A percentile compares a stretch with the other conserved stretches of the same genome.
Evolutionary conservation across 1,140 invertebrate genomes (phyloP).

Genomic region (Atta texana): DNA sequence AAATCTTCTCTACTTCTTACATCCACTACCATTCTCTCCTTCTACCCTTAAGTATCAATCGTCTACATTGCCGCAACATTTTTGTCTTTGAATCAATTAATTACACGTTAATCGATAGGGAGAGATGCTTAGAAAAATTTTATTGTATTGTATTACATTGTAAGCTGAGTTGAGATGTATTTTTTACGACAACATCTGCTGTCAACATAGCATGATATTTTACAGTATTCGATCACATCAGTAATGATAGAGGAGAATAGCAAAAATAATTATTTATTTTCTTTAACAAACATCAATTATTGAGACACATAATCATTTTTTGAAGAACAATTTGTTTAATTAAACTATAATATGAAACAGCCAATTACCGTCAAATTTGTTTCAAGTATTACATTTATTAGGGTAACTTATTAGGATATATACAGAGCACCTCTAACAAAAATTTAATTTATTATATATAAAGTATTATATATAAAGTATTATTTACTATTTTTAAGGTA

Average conservation of each 20-base stretch:
- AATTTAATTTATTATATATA: too few species aligned
- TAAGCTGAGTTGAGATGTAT: neutral
- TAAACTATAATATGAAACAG: too few species aligned
- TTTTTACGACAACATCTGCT: neutral
- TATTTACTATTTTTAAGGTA: too few species aligned
- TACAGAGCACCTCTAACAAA: too few species aligned
- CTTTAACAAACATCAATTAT: too few species aligned
- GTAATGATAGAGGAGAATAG: neutral
- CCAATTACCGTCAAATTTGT: too few species aligned
- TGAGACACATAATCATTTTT: too few species aligned
- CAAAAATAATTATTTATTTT: too few species aligned
- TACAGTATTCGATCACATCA: neutral
- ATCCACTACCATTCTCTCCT: neutral
- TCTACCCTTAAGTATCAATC: neutral
- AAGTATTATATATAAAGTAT: too few species aligned
- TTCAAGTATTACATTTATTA: too few species aligned
- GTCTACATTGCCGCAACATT: neutral
- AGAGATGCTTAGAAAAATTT: conserved; percentile 47
- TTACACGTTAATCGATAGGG: conserved; percentile 14
- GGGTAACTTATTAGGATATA: too few species aligned
- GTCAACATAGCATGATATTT: neutral
- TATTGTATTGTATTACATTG: conserved; percentile 21
- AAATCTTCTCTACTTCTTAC: conserved; percentile 27
- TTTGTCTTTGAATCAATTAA: conserved; percentile 29
- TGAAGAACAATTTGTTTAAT: too few species aligned